Evolutionary conservation across 1,140 invertebrate species (phyloP).

Genomic region (Camponotus floridanus): DNA sequence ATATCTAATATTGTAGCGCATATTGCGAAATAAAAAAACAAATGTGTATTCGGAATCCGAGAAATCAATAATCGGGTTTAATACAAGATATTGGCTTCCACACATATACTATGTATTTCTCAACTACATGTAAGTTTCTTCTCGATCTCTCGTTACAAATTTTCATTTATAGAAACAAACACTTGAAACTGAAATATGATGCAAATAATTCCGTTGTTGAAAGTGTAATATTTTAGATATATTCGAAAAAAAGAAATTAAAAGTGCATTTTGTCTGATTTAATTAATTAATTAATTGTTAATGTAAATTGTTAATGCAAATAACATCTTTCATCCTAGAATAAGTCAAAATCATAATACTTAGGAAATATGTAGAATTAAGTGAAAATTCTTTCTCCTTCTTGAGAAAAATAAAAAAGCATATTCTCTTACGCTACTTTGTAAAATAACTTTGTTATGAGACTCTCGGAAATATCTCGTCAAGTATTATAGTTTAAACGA

Average conservation of each 20-base stretch:
- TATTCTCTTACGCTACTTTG: neutral
- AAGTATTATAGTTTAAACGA: neutral
- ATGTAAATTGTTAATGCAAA: neutral
- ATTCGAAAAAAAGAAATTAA: neutral
- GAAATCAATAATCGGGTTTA: neutral
- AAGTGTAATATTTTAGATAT: neutral
- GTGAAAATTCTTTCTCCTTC: neutral
- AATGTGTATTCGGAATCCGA: neutral
- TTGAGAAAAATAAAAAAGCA: neutral
- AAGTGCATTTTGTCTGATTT: neutral
- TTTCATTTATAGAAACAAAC: neutral
- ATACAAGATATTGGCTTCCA: constrained; percentile 11
- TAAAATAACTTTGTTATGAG: neutral
- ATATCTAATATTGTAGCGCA: neutral
- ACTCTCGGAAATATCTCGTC: neutral
- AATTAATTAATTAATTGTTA: neutral
- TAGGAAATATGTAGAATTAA: neutral
- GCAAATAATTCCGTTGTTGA: neutral
- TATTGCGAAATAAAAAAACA: neutral
- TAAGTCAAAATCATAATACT: too few species aligned
- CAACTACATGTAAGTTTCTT: too few species aligned
- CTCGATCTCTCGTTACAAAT: neutral
- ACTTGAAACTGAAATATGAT: neutral
- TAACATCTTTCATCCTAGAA: too few species aligned
- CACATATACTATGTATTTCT: neutral